Base-by-base conservation (phyloP, 1,140 invertebrate species). In the Drosophila triauraria region DNA sequence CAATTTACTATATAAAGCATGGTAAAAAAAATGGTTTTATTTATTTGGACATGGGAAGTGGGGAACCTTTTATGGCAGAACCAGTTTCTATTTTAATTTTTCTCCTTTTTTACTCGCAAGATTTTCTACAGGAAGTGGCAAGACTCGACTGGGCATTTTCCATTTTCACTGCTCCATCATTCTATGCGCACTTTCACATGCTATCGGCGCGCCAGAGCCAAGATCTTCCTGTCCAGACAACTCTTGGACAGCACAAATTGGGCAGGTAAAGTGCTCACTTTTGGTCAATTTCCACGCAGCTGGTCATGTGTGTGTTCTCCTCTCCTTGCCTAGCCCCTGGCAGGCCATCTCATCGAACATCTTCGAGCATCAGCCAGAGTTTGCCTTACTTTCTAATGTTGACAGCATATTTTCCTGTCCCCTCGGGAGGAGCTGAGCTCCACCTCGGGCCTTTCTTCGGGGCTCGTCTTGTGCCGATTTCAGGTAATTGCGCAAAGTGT, bases 261-360 rank as follows among this genome's bases (percentile, higher is more conserved):
- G 81, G 81, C 85, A 90, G 61, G 64, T 60, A 79, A 88, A 85
- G 83, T 83, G 85, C 78, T 85, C 85, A 90, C 85, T 88, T 88
- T 90, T 88, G 70, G 85, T 83, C 86, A 88, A 82, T 88, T 85
- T 90, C 46, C 81, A 74, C 77, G 70, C 69, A 80, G 63, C 25
- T 42, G 61, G 54, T 43, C 43, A 51, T 54, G 50, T 48, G 48
- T 59, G 42, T 20, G 35, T 38, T 61, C 42, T 20, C 38, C 25
- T 47, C 51, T 23, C 5, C 56, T 27, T 6, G 27, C 27, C 46
- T 56, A 23, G 44, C 30, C 58, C 44, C 59, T 27, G 13, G 60
- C 61, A 47, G 62, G 53, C 77, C 63, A 83, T 88, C 77, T 57
- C 51, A 79, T 90, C 80, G 85, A 90, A 84, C 84, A 88, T 85